These are phyloP conservation scores for Probaryconus sp. DNA, from an alignment of 1,140 invertebrate genomes.

Conservation along the genomic window DNA sequence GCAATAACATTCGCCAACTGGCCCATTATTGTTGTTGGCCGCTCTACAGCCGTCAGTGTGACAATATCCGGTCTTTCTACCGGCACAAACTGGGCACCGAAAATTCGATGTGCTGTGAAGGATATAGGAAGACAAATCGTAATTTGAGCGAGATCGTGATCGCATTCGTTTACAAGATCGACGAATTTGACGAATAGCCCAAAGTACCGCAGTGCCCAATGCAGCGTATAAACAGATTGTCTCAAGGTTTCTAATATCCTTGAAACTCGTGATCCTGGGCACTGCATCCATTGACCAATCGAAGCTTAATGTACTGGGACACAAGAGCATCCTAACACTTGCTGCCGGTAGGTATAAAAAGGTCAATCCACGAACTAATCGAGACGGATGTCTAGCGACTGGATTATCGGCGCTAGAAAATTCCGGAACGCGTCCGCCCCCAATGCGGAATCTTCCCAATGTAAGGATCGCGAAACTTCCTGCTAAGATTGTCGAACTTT, in stretches of 20 bases:
- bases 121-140: constrained; percentile 63
- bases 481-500: constrained; percentile 69
- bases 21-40: constrained; percentile 78
- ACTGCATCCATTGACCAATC: constrained; percentile 98
- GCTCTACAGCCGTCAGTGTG: constrained; percentile 77
- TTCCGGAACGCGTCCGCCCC: constrained; percentile 79
- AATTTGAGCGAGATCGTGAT: constrained; percentile 48
- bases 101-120: constrained; percentile 45
- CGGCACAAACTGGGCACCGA: constrained; percentile 73
- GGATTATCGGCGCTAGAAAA: constrained; percentile 95
- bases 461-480: constrained; percentile 72
- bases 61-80: constrained; percentile 70
- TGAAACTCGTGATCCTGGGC: constrained; percentile 85
- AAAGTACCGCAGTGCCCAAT: constrained; percentile 71
- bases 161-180: constrained; percentile 37
- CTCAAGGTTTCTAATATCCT: constrained; percentile 87
- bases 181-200: constrained; percentile 68
- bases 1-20: constrained; percentile 73
- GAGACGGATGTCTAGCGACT: constrained; percentile 86
- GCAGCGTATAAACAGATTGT: constrained; percentile 85
- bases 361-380: constrained; percentile 86
- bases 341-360: constrained; percentile 93
- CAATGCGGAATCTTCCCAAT: constrained; percentile 73
- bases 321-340: constrained; percentile 90
- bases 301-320: constrained; percentile 90